Percentiles rank a stretch among this genome's conserved stretches.
Conservation (phyloP, 2,888 invertebrate genomes). For the Dicyrtomina minuta region DNA sequence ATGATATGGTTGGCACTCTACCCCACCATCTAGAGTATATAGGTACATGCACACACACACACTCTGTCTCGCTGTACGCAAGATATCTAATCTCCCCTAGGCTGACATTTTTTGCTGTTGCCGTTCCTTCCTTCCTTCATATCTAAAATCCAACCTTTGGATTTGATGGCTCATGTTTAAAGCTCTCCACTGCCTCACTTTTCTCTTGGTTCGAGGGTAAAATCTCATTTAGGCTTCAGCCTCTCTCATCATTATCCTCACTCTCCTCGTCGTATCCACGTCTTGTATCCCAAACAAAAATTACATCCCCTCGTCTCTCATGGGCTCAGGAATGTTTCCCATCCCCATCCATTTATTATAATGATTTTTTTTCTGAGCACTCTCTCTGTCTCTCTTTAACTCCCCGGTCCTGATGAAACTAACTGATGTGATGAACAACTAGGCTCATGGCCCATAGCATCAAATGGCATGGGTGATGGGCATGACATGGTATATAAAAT, state of each 20-base stretch:
- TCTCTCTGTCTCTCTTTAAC: background rate
- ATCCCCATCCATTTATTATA: constrained; percentile 10
- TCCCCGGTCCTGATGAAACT: background rate
- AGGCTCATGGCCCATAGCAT: no score
- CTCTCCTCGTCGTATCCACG: constrained; percentile 1
- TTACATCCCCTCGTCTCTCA: constrained; percentile 28
- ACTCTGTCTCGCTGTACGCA: background rate
- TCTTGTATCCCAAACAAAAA: constrained; percentile 4
- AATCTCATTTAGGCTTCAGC: constrained; percentile 31
- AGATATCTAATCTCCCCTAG: constrained; percentile 13
- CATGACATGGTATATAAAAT: background rate
- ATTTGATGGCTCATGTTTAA: no score
- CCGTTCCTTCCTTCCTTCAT: constrained; percentile 4
- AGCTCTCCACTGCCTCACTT: background rate
- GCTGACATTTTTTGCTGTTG: background rate
- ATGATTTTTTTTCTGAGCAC: background rate
- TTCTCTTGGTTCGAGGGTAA: constrained; percentile 30
- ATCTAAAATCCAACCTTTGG: no score
- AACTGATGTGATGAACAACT: background rate
- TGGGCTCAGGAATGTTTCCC: constrained; percentile 20
- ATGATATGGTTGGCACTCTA: background rate
- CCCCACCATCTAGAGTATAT: no score
- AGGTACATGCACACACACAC: background rate
- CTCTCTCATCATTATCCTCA: background rate
- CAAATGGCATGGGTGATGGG: no score